These are phyloP conservation scores for Arenaria interpres DNA, from an alignment of 2,113 vertebrate species.

Conservation along the genomic window DNA sequence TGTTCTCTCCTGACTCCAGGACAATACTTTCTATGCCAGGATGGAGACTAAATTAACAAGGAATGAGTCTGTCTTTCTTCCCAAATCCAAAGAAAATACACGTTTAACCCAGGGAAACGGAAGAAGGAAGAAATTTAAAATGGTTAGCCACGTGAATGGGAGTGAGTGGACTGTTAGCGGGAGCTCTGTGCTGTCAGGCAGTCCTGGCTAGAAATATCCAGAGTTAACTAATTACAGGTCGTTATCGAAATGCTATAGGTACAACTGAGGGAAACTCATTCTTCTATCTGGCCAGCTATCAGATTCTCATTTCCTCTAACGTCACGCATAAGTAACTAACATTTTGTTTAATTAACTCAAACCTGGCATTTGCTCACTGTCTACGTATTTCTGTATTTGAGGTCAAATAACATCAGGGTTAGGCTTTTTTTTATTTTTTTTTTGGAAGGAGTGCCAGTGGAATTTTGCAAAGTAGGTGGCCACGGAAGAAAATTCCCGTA, in stretches of 20 bases:
- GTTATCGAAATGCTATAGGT: neutral
- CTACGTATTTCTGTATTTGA: neutral
- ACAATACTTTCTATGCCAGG: neutral
- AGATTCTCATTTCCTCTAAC: neutral
- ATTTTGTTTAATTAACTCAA: neutral
- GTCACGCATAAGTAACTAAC: neutral
- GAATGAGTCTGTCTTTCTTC: neutral
- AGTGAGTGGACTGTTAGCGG: neutral
- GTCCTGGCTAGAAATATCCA: neutral
- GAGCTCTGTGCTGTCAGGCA: neutral
- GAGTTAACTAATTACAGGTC: neutral
- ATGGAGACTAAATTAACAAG: neutral
- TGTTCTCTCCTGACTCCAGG: neutral
- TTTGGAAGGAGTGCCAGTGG: neutral
- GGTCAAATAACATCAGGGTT: neutral
- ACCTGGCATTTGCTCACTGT: neutral
- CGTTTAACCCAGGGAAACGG: neutral
- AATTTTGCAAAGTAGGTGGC: neutral
- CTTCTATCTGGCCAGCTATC: neutral
- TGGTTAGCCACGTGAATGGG: neutral
- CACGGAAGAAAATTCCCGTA: neutral
- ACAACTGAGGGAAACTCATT: neutral
- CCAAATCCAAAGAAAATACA: neutral
- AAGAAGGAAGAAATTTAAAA: neutral
- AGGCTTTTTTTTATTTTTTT: neutral